Conservation (phyloP, 2,888 invertebrate species). For the Pachymerium ferrugineum region DNA sequence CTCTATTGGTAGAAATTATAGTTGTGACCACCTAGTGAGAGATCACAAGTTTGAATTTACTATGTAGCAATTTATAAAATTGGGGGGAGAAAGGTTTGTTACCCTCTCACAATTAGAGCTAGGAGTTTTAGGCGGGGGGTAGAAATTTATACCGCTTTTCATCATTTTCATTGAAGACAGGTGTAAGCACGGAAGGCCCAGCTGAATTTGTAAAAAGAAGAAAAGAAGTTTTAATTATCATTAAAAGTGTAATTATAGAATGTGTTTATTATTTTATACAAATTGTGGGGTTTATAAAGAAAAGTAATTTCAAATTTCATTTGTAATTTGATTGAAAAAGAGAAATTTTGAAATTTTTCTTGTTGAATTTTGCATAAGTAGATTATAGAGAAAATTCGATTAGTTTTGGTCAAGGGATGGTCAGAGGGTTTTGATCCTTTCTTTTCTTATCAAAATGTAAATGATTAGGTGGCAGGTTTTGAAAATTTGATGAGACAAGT, state of each 20-base stretch:
- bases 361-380: too few species aligned
- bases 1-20: too few species aligned
- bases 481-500: neutral
- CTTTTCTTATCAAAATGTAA: too few species aligned
- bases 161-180: neutral
- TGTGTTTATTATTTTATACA: constrained; percentile 6
- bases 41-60: too few species aligned
- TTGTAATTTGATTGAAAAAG: too few species aligned
- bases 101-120: neutral
- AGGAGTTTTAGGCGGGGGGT: neutral
- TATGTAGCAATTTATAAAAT: neutral
- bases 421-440: too few species aligned
- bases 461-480: neutral
- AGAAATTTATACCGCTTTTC: constrained; percentile 1
- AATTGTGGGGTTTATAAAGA: neutral
- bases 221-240: neutral
- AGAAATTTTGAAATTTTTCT: too few species aligned
- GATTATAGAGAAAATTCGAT: too few species aligned
- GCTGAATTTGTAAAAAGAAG: neutral
- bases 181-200: constrained; percentile 2
- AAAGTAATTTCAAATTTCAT: neutral
- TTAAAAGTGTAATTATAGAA: neutral
- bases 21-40: too few species aligned
- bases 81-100: neutral
- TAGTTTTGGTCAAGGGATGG: too few species aligned